Evolutionary conservation across 1,140 invertebrate species (phyloP).

Genomic region (Himalopsyche phryganea): DNA sequence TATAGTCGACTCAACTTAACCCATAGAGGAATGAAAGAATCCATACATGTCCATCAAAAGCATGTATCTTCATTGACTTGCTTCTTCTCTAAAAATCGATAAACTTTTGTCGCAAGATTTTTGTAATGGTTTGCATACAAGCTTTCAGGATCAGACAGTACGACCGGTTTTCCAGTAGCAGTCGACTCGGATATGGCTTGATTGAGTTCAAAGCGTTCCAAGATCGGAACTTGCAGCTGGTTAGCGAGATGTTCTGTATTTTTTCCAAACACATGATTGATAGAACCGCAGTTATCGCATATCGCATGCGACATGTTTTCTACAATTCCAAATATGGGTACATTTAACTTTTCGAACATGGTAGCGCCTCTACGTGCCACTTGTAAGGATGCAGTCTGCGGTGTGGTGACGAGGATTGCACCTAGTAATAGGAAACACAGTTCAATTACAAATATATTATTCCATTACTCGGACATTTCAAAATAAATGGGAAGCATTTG

Average conservation of each 20-base stretch:
- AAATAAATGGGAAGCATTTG: too few species aligned
- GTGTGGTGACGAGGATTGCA: conserved; percentile 79
- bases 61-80: background rate
- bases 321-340: conserved; percentile 78
- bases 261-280: conserved; percentile 61
- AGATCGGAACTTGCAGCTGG: conserved; percentile 55
- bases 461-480: too few species aligned
- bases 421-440: conserved; percentile 55
- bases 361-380: conserved; percentile 75
- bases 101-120: conserved; percentile 54
- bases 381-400: conserved; percentile 76
- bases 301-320: conserved; percentile 79
- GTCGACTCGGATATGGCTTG: conserved; percentile 64
- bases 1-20: too few species aligned
- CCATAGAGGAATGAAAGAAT: too few species aligned
- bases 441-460: too few species aligned
- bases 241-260: conserved; percentile 53
- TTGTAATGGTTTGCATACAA: conserved; percentile 55
- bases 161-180: conserved; percentile 75
- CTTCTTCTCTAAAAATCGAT: conserved; percentile 38
- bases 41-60: background rate
- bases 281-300: conserved; percentile 67
- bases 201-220: conserved; percentile 75
- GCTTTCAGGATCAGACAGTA: conserved; percentile 65
- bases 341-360: conserved; percentile 76